Evolutionary conservation across 1,140 invertebrate species (phyloP).

Genomic region (Drosophila seguyi): DNA sequence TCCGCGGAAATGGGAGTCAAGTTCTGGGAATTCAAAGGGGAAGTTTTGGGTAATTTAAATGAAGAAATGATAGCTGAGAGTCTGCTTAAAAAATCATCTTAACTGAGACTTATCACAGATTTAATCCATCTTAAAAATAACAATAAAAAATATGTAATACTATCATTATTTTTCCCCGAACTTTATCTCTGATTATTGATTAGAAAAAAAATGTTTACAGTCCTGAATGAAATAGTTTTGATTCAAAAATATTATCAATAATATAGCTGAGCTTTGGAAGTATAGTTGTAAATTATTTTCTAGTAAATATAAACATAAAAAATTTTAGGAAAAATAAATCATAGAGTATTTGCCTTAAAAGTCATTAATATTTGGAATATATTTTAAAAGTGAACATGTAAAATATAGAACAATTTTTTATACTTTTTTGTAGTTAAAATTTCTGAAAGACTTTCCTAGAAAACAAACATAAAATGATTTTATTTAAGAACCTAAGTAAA

Average conservation of each 20-base stretch:
- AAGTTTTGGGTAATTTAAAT: background rate
- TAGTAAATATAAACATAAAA: background rate
- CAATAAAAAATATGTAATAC: background rate
- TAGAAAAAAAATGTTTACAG: background rate
- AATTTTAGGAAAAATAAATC: no score
- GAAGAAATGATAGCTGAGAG: background rate
- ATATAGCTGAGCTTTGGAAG: background rate
- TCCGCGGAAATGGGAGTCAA: background rate
- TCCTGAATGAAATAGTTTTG: slow-evolving; percentile 1
- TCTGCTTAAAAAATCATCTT: background rate
- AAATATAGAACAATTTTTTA: background rate
- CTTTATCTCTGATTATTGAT: background rate
- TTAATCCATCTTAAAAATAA: background rate
- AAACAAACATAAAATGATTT: no score
- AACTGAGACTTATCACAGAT: no score
- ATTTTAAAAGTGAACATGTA: background rate
- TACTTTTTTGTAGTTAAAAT: background rate
- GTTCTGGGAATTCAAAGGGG: background rate
- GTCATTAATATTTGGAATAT: no score
- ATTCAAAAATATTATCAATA: background rate
- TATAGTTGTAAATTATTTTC: background rate
- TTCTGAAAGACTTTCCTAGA: background rate
- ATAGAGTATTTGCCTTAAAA: no score
- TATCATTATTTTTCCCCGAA: background rate
- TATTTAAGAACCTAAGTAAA: no score